Base-by-base conservation (phyloP, 2,888 invertebrate species). In the Melanchra persicariae region DNA sequence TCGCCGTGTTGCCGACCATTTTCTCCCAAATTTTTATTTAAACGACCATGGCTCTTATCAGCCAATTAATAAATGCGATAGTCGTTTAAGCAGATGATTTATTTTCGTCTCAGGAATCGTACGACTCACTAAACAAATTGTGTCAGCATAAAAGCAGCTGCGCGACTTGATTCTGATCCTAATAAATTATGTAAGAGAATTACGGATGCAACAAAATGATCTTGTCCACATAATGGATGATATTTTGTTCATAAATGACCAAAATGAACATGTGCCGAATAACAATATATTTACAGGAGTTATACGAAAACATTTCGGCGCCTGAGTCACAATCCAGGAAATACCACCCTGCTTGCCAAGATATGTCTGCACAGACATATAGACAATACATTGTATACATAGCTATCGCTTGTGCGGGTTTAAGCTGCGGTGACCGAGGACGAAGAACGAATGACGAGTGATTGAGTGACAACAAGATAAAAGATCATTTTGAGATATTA, bases 281-380 rank as follows among this genome's bases (percentile, higher is more conserved):
- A 60, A 69, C 73, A 74, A 77, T 69, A 77, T 6, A 61, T 30
- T 34, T 34, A 47, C 34, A 52, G 15, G 61, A 67, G 49, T 74
- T 30, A 67, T 74, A 70, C 30, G 60, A 55, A 55, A 71, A 71
- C 65, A 61, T n/a, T 60, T 60, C 19, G 55, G 24, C 30, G 30
- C 12, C 54, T 93, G 92, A 93, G 79, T 93, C 93, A 93, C 64
- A 54, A 81, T 88, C 85, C 90, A 93, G 93, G 92, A 93, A 93
- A 92, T 92, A 92, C 92, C 91, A 88, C 74, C 67, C 15, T 57
- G 75, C 76, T 85, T 92, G 92, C 93, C 92, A 93, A 92, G 71
- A 66, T 60, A 76, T 74, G 65, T 76, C 77, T 65, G 58, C 69
- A 73, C 70, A 75, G 74, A 66, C 73, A 74, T 63, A 68, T 82